Evolutionary conservation across 2,888 invertebrate genomes (phyloP).

Genomic region (Dioctria rufipes): DNA sequence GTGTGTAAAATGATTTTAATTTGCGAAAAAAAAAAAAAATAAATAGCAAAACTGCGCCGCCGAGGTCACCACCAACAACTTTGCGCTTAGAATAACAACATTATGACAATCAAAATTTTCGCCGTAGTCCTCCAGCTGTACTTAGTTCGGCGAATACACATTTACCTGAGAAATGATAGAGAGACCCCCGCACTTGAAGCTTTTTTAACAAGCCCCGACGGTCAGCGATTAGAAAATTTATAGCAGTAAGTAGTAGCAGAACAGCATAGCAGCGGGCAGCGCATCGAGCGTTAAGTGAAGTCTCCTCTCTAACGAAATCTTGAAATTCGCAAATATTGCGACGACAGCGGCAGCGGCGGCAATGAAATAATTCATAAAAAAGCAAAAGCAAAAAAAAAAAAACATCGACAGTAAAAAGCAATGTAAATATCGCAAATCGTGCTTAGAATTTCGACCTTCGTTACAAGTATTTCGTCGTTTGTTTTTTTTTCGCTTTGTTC

Average conservation of each 20-base stretch:
- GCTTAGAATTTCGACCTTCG: conserved; percentile 63
- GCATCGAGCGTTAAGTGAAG: not conserved
- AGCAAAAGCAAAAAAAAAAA: conserved; percentile 48
- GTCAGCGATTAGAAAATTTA: too few species aligned
- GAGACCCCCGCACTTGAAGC: too few species aligned
- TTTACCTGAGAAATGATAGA: too few species aligned
- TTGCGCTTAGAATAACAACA: too few species aligned
- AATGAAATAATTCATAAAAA: not conserved
- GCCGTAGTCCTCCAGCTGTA: too few species aligned
- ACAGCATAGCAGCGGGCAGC: not conserved
- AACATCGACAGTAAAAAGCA: conserved; percentile 46
- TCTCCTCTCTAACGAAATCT: not conserved
- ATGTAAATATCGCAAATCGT: conserved; percentile 58
- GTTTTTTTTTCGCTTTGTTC: conserved; percentile 55
- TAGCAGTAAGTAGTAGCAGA: not conserved
- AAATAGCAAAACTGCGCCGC: too few species aligned
- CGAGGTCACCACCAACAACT: too few species aligned
- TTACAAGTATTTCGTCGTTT: conserved; percentile 61
- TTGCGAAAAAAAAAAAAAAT: too few species aligned
- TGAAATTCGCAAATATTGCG: conserved; percentile 1
- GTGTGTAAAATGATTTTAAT: too few species aligned
- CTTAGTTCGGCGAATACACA: too few species aligned
- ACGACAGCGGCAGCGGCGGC: not conserved
- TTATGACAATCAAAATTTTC: too few species aligned
- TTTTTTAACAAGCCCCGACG: too few species aligned